Base-by-base conservation (phyloP, 2,888 invertebrate genomes). In the Petrolisthes cinctipes region DNA sequence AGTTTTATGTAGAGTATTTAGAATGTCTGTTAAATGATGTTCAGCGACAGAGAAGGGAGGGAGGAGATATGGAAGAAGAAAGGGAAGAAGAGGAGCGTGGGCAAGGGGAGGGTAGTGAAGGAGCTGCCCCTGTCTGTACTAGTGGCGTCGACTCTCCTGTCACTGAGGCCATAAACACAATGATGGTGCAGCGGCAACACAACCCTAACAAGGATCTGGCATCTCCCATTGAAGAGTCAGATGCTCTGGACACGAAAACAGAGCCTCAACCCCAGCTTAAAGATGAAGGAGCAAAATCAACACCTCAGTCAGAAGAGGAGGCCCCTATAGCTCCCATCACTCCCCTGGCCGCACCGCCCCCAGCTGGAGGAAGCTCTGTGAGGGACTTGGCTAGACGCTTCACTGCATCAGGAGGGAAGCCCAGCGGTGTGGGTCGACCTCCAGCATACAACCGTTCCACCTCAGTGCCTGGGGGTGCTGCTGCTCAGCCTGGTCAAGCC, bases 1-100 rank as follows among this genome's bases (percentile, higher is more conserved):
- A 97, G 92, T 96, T 97, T 92, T 97, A 97, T 92, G 97, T 97
- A 14, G 97, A 97, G 92, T 97, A 97, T 93, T 94, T 97, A 92
- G 97, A 97, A 92, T 95, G 96, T 91, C 93, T 97, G 91, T 93
- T 97, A 86, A 96, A 95, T 88, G 97, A 97, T 93, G 97, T 97
- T 11, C 97, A 97, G 92, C 96, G 96, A 92, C 96, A 96, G 92
- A 96, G 96, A 92, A 68, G 66, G 80, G 85, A 83, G 20, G 83
- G 68, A 5, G 82, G 86, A 11, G 90, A 85, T 3, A 80, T 80
- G 5, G 56, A 68, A 5, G 82, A 81, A 17, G 85, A 83, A 5
- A 78, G n/a, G 61, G 90, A 89, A 53, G 90, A 90, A 14, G 68
- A 88, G 14, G 90, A 89, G 54, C 88, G 88, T 66, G 88, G 89